Evolutionary conservation across 2,113 vertebrate genomes (phyloP).

Genomic region (Psittacula cyanocephala): DNA sequence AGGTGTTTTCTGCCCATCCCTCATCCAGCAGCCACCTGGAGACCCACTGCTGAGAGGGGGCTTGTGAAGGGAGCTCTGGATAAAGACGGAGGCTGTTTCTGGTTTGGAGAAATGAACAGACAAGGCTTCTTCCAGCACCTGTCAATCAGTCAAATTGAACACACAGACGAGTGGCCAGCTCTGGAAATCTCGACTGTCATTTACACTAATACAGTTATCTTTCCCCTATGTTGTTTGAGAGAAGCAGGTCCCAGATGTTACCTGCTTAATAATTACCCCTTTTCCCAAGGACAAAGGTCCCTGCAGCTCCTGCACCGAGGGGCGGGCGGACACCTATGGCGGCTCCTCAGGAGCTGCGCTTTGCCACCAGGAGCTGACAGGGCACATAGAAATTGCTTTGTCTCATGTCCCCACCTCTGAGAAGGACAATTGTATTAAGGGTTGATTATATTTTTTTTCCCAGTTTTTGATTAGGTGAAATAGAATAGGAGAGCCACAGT

Average conservation of each 20-base stretch:
- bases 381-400: background rate
- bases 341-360: background rate
- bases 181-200: background rate
- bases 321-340: background rate
- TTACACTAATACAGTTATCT: slow-evolving; percentile 26
- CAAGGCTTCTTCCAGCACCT: background rate
- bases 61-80: background rate
- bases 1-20: background rate
- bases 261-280: slow-evolving; percentile 28
- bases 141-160: background rate
- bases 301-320: background rate
- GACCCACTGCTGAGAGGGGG: background rate
- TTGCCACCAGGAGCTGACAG: background rate
- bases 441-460: background rate
- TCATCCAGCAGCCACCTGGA: background rate
- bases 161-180: background rate
- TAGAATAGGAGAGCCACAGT: background rate
- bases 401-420: background rate
- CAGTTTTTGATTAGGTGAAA: background rate
- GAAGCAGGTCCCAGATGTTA: slow-evolving; percentile 34
- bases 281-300: slow-evolving; percentile 55
- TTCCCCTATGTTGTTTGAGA: background rate
- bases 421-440: slow-evolving; percentile 27
- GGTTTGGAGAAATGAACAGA: background rate
- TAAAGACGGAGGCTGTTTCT: background rate